These are phyloP conservation scores for Meandrina meandrites DNA, from an alignment of 92 coral and sea anemone genomes.

Conservation along the genomic window DNA sequence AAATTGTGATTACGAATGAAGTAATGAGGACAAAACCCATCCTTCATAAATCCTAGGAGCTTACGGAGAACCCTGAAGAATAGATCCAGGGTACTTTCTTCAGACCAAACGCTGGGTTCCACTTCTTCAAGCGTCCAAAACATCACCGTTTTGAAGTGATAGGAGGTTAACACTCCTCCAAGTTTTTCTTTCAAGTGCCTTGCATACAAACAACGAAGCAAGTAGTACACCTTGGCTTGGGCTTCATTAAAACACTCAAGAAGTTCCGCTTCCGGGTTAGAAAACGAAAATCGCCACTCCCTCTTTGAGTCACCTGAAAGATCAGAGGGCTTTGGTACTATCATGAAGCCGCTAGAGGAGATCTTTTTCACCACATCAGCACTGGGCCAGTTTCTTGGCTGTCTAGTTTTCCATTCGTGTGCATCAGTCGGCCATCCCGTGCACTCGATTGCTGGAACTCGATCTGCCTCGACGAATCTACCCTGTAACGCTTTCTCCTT, in stretches of 20 bases:
- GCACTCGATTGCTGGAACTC: slow-evolving; percentile 38
- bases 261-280: slow-evolving; percentile 36
- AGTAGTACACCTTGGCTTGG: slow-evolving; percentile 38
- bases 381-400: slow-evolving; percentile 43
- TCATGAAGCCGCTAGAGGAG: slow-evolving; percentile 24
- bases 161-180: slow-evolving; percentile 32
- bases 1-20: slow-evolving; percentile 38
- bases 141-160: slow-evolving; percentile 49
- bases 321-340: slow-evolving; percentile 39
- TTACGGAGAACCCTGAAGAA: slow-evolving; percentile 23
- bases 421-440: slow-evolving; percentile 34
- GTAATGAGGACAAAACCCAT: slow-evolving; percentile 44
- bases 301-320: slow-evolving; percentile 27
- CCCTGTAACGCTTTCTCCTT: not conserved
- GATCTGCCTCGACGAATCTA: slow-evolving; percentile 7
- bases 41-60: not conserved
- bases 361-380: slow-evolving; percentile 11
- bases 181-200: slow-evolving; percentile 27
- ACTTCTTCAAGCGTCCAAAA: slow-evolving; percentile 51
- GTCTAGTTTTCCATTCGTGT: slow-evolving; percentile 17
- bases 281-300: slow-evolving; percentile 48
- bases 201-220: slow-evolving; percentile 40
- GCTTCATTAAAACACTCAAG: slow-evolving; percentile 20
- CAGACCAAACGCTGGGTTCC: slow-evolving; percentile 27
- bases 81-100: slow-evolving; percentile 13